Percentiles rank a stretch among this genome's conserved stretches.
These are phyloP conservation scores for Microctonus aethiopoides DNA, from an alignment of 2,888 invertebrate species.

Conservation along the genomic window DNA sequence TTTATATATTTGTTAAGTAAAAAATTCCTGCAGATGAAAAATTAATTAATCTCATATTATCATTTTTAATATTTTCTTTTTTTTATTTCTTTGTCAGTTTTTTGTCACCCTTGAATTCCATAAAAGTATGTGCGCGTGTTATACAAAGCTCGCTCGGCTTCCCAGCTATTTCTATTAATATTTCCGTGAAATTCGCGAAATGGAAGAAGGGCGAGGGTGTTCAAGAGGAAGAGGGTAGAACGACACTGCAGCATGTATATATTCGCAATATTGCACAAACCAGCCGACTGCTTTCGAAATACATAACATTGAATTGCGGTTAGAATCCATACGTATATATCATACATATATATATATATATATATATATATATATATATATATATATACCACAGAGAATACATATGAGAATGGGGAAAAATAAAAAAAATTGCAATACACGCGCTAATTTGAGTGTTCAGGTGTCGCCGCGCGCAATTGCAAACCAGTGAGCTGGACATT, in stretches of 20 bases:
- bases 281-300: neutral
- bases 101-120: constrained; percentile 18
- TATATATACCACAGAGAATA: neutral
- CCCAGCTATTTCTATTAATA: constrained; percentile 31
- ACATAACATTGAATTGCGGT: neutral
- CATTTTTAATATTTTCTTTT: neutral
- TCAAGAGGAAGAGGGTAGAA: constrained; percentile 5
- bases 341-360: no score
- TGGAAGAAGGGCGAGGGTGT: constrained; percentile 4
- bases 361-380: no score
- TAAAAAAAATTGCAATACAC: constrained; percentile 22
- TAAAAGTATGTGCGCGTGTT: constrained; percentile 1
- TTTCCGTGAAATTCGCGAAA: constrained; percentile 29
- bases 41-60: neutral
- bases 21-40: neutral
- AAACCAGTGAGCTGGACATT: constrained; percentile 53
- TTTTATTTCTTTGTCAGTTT: constrained; percentile 3
- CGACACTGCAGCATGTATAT: constrained; percentile 2
- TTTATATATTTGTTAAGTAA: neutral
- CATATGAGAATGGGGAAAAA: constrained; percentile 19
- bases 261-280: neutral
- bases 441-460: constrained; percentile 47
- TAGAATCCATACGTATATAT: neutral
- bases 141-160: constrained; percentile 26
- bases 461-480: constrained; percentile 45